These are phyloP conservation scores for Ceyx margarethae DNA, from an alignment of 2,113 vertebrate species.

Conservation along the genomic window DNA sequence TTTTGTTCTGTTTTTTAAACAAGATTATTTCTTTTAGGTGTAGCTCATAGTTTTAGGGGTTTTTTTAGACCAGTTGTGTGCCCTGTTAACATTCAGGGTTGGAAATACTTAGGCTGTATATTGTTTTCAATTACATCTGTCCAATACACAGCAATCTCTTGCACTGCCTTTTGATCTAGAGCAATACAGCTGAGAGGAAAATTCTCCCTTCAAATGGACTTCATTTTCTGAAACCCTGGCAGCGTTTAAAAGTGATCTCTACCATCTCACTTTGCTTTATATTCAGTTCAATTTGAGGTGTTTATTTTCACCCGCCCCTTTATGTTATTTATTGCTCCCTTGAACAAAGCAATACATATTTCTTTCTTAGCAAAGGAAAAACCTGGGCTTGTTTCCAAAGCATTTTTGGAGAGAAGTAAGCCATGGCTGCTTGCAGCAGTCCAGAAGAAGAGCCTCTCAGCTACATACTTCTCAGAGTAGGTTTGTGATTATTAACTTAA, in stretches of 20 bases:
- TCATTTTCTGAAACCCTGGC: not conserved
- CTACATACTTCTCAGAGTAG: not conserved
- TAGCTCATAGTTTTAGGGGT: not conserved
- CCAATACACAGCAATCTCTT: not conserved
- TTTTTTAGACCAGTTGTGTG: not conserved
- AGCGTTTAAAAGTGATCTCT: not conserved
- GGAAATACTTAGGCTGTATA: not conserved
- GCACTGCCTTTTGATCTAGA: conserved; percentile 25
- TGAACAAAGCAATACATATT: conserved; percentile 27
- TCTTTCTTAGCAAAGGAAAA: not conserved
- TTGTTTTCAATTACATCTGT: conserved; percentile 23
- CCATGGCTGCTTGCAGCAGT: not conserved
- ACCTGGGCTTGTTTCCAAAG: conserved; percentile 18
- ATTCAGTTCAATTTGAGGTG: conserved; percentile 30
- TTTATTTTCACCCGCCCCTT: conserved; percentile 16
- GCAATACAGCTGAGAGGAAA: conserved; percentile 6
- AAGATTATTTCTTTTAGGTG: not conserved
- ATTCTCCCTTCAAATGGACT: conserved; percentile 16
- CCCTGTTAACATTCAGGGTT: not conserved
- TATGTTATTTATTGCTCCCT: conserved; percentile 34
- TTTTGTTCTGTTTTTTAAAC: not conserved
- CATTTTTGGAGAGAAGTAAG: not conserved
- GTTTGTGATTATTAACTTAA: not conserved
- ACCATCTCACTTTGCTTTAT: conserved; percentile 9
- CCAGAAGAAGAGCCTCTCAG: not conserved